A percentile compares a stretch with the other conserved stretches of the same genome.
Conservation (phyloP, 1,140 invertebrate genomes). For the Panagrolaimus sp. region DNA sequence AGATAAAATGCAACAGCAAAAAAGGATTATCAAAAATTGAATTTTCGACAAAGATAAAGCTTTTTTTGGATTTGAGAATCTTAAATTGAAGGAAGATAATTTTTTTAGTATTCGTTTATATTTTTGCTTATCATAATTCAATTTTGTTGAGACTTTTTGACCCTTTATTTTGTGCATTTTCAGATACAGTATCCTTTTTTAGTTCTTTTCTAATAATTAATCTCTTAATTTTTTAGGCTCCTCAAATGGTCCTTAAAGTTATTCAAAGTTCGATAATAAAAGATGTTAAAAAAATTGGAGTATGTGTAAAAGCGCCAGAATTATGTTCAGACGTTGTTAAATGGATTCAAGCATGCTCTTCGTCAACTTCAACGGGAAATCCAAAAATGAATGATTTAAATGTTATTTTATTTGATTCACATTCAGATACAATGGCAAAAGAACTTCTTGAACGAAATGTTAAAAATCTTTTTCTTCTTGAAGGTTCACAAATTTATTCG, state of each 20-base stretch:
- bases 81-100: too few species aligned
- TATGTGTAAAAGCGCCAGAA: neutral
- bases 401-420: neutral
- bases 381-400: constrained; percentile 3
- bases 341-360: neutral
- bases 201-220: too few species aligned
- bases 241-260: neutral
- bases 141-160: too few species aligned
- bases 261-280: neutral
- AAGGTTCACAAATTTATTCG: neutral
- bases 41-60: too few species aligned
- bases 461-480: neutral
- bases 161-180: too few species aligned
- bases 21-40: too few species aligned
- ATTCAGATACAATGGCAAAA: neutral
- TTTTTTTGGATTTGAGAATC: too few species aligned
- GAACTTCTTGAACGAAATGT: neutral
- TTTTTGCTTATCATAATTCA: too few species aligned
- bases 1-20: too few species aligned
- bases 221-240: too few species aligned
- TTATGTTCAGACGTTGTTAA: neutral
- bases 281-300: neutral
- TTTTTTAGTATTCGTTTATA: too few species aligned
- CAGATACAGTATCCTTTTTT: too few species aligned
- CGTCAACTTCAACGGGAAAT: neutral